These are phyloP conservation scores for Plagodis dolabraria DNA, from an alignment of 2,888 invertebrate species.

Conservation along the genomic window DNA sequence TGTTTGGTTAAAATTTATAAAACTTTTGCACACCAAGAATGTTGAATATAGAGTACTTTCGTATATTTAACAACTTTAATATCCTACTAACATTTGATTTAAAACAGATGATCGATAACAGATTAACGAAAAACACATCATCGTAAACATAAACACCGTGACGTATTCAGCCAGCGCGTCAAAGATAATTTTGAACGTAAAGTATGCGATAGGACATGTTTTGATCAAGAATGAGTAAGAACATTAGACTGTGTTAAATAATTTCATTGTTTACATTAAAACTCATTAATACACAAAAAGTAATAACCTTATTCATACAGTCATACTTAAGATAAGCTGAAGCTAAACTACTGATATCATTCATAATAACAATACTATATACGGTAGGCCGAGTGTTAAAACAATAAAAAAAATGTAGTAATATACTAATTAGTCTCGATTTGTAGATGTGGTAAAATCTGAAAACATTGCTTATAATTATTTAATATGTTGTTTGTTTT, in stretches of 20 bases:
- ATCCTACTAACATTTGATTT: no score
- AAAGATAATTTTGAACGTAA: constrained; percentile 10
- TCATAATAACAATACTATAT: constrained; percentile 1
- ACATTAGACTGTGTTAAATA: constrained; percentile 8
- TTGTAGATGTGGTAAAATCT: background rate
- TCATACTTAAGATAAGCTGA: constrained; percentile 17
- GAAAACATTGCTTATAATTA: no score
- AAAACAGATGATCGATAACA: no score
- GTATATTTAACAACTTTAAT: no score
- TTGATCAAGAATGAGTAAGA: constrained; percentile 15
- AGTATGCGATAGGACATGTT: constrained; percentile 21
- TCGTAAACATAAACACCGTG: constrained; percentile 8
- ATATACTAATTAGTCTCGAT: constrained; percentile 10
- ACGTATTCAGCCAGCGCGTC: constrained; percentile 6
- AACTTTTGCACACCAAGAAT: no score
- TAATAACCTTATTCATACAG: constrained; percentile 7
- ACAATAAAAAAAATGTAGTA: constrained; percentile 7
- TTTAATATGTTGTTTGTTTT: no score
- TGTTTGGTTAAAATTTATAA: no score
- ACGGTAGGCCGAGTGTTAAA: background rate
- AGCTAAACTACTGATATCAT: constrained; percentile 2
- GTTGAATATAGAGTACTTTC: no score
- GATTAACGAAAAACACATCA: no score
- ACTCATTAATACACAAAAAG: constrained; percentile 6
- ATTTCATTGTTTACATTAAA: constrained; percentile 24